Evolutionary conservation across 1,140 invertebrate species (phyloP), one percentile per base, ranked within the genome.

Genomic region (Drosophila subpulchrella): DNA sequence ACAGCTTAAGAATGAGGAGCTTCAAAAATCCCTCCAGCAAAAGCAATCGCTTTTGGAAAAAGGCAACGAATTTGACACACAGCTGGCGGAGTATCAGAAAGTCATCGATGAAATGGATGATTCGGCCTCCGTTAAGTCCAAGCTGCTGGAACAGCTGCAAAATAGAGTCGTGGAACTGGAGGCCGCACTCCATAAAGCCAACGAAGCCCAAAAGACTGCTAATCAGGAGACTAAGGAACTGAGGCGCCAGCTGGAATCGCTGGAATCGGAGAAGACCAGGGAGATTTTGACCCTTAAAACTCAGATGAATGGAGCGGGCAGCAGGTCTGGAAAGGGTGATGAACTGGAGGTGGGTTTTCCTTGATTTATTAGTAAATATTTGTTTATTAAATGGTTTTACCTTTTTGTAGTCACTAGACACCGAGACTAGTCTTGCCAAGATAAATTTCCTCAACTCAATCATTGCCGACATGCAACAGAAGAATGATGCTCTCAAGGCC

Each of bases 401-500:
- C 0, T 41, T 36, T 11, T 17, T 7, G 36, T 42, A 79, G 78
- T 13, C 57, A 6, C 36, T 56, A 11, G 81, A 90, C 20, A 77
- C 65, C 11, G 91, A 91, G 15, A 82, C 70, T 8, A 86, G 70
- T 20, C 27, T 80, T 54, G 81, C 81, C 0, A 96, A 99, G 94
- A 96, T 99, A 30, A 95, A 96, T 66, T 99, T 99, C 92, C 93
- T 99, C 6, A 99, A 99, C 93, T 97, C 97, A 8, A 97, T 99
- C 61, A 99, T 99, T 88, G 97, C 98, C 1, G 98, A 99, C 90
- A 97, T 98, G 95, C 97, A 99, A 91, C 94, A 95, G 57, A 98
- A 99, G 92, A 98, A 98, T 91, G 96, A 98, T 91, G 95, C 96
- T 79, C 93, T 98, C 0, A 94, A 95, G 78, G 95, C 95, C 32